phyloP scores from a whole-genome alignment of 2,797 vertebrate species.

The Myotis findleyi region DNA sequence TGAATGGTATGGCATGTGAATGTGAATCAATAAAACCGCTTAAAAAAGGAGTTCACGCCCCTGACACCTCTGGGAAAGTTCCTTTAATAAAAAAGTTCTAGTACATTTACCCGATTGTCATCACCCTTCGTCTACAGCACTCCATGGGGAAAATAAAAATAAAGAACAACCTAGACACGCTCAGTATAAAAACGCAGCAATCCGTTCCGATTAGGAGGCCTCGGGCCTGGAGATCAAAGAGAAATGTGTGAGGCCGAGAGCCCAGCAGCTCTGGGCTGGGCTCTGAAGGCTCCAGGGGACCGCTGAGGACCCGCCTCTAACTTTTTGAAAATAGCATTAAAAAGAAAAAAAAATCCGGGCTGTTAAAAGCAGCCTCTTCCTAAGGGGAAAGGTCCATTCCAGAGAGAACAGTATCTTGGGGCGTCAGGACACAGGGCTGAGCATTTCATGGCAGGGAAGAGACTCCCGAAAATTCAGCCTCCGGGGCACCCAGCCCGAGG shows the following conservation, averaged over 20 bases:
- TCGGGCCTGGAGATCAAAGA: not conserved
- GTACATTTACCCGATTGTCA: conserved; percentile 76
- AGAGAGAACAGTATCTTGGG: not conserved
- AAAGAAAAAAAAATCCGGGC: not conserved
- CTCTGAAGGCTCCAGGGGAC: not conserved
- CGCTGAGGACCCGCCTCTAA: not conserved
- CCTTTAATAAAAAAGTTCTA: conserved; percentile 83
- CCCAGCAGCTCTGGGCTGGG: not conserved
- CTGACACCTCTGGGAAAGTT: conserved; percentile 68
- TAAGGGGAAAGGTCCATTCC: conserved; percentile 2
- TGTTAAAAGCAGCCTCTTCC: conserved; percentile 21
- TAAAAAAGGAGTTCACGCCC: not conserved
- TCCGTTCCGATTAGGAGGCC: not conserved
- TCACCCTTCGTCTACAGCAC: conserved; percentile 67
- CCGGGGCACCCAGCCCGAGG: not conserved
- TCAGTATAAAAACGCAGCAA: conserved; percentile 55
- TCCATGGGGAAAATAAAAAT: conserved; percentile 52
- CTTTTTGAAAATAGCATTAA: conserved; percentile 29
- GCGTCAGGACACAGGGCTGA: not conserved
- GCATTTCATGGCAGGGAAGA: not conserved
- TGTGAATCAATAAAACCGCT: not conserved
- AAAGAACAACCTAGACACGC: conserved; percentile 16
- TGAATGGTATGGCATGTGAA: not conserved
- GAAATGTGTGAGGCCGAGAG: not conserved
- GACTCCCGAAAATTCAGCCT: not conserved